Evolutionary conservation across 2,113 vertebrate species (phyloP).

Genomic region (Grantiella picta): DNA sequence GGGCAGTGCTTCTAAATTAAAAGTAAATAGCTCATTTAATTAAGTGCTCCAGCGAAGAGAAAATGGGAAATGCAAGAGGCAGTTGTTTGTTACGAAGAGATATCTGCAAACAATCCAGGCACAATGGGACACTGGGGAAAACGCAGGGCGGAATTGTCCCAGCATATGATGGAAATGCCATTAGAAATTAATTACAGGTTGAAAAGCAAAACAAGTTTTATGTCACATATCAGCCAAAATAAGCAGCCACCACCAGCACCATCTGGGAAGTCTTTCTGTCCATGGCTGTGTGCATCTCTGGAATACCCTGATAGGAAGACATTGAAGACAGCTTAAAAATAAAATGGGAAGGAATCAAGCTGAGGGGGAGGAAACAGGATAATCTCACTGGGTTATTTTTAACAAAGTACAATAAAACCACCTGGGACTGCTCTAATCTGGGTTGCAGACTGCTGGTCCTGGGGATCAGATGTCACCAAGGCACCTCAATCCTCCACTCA

Average conservation of each 20-base stretch:
- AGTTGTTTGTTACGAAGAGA: background rate
- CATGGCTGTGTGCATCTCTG: rapidly evolving
- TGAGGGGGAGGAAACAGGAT: background rate
- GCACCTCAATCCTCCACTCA: background rate
- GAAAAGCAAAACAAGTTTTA: background rate
- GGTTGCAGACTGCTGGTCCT: background rate
- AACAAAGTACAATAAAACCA: background rate
- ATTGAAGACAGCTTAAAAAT: conserved; percentile 2
- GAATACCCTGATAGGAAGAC: background rate
- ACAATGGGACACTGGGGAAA: background rate
- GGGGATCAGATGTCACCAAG: background rate
- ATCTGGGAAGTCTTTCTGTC: background rate
- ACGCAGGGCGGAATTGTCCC: background rate
- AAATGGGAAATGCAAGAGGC: conserved; percentile 10
- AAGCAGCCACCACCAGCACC: background rate
- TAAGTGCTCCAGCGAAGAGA: conserved; percentile 30
- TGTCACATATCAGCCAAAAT: background rate
- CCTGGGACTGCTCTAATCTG: background rate
- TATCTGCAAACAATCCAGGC: background rate
- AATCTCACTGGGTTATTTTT: conserved; percentile 46
- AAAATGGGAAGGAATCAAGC: background rate
- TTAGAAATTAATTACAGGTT: conserved; percentile 40
- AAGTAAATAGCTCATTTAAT: conserved; percentile 62
- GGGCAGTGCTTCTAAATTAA: conserved; percentile 45
- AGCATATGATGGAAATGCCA: background rate